These are phyloP conservation scores for Gouania willdenowi DNA, from an alignment of 2,797 vertebrate genomes.

Conservation along the genomic window DNA sequence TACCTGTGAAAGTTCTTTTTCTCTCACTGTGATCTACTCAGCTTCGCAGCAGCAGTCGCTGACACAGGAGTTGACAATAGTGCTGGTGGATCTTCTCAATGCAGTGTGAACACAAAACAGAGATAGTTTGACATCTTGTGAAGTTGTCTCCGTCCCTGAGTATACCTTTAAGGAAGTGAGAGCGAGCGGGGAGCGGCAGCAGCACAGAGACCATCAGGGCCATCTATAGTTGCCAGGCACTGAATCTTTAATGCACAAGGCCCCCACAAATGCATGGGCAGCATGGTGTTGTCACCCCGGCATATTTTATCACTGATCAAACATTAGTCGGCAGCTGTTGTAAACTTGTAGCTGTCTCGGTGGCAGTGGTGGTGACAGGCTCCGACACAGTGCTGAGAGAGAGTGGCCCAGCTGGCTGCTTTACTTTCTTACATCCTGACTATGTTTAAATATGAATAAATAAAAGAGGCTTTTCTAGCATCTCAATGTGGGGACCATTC, in stretches of 20 bases:
- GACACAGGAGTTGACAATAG: slow-evolving; percentile 62
- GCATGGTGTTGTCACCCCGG: slow-evolving; percentile 89
- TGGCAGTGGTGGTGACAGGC: slow-evolving; percentile 71
- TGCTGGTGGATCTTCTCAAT: slow-evolving; percentile 65
- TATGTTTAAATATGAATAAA: slow-evolving; percentile 62
- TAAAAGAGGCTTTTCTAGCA: slow-evolving; percentile 27
- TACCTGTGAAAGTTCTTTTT: too few species aligned
- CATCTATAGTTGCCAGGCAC: slow-evolving; percentile 71
- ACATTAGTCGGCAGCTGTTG: slow-evolving; percentile 90
- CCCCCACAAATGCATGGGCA: slow-evolving; percentile 85
- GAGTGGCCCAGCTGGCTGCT: slow-evolving; percentile 73
- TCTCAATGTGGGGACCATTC: slow-evolving; percentile 1
- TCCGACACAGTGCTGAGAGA: slow-evolving; percentile 76
- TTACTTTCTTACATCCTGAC: slow-evolving; percentile 58
- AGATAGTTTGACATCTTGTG: slow-evolving; percentile 90
- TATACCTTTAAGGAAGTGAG: slow-evolving; percentile 76
- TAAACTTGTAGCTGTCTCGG: slow-evolving; percentile 86
- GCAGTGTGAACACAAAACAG: slow-evolving; percentile 78
- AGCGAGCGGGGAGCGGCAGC: slow-evolving; percentile 30
- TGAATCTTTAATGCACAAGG: slow-evolving; percentile 89
- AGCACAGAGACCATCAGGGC: slow-evolving; percentile 80
- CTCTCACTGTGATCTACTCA: slow-evolving; percentile 3
- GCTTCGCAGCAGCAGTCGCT: slow-evolving; percentile 61
- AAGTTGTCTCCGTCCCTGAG: slow-evolving; percentile 80
- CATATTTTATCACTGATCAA: slow-evolving; percentile 96